Percentiles rank a stretch among this genome's conserved stretches.
Evolutionary conservation across 2,797 vertebrate genomes (phyloP).

Genomic region (Platyrinchus mystaceus): DNA sequence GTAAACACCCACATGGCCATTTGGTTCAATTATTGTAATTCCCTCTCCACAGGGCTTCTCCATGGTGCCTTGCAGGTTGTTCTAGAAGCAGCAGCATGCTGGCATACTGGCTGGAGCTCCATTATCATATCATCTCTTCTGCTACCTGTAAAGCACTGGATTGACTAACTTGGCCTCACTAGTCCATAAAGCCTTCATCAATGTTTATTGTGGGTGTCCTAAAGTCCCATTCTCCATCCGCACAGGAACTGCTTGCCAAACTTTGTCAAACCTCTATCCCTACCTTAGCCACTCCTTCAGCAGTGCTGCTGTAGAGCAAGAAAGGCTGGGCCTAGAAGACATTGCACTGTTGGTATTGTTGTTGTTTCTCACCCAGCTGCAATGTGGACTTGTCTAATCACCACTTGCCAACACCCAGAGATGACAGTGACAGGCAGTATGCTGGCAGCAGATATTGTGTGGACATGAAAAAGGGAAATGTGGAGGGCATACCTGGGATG

Average conservation of each 20-base stretch:
- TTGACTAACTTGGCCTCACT: not conserved
- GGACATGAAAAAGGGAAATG: not conserved
- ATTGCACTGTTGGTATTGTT: not conserved
- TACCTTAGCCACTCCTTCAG: not conserved
- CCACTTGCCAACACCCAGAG: not conserved
- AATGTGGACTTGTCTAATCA: not conserved
- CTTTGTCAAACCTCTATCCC: not conserved
- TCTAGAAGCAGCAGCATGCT: slow-evolving; percentile 13
- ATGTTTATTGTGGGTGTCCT: not conserved
- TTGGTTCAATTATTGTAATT: slow-evolving; percentile 46
- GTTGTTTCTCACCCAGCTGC: not conserved
- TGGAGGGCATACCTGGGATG: not conserved
- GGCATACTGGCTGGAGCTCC: not conserved
- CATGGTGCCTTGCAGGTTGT: not conserved
- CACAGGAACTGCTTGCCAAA: not conserved
- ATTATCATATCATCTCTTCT: not conserved
- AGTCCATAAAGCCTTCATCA: not conserved
- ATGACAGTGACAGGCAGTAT: not conserved
- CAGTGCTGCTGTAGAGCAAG: not conserved
- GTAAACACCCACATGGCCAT: slow-evolving; percentile 5
- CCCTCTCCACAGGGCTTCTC: slow-evolving; percentile 35
- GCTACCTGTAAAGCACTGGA: slow-evolving; percentile 1
- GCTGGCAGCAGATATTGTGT: not conserved
- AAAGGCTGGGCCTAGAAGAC: not conserved
- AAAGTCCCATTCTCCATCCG: not conserved